These are phyloP conservation scores for Arctopsyche grandis DNA, from an alignment of 1,140 invertebrate genomes.

Conservation along the genomic window DNA sequence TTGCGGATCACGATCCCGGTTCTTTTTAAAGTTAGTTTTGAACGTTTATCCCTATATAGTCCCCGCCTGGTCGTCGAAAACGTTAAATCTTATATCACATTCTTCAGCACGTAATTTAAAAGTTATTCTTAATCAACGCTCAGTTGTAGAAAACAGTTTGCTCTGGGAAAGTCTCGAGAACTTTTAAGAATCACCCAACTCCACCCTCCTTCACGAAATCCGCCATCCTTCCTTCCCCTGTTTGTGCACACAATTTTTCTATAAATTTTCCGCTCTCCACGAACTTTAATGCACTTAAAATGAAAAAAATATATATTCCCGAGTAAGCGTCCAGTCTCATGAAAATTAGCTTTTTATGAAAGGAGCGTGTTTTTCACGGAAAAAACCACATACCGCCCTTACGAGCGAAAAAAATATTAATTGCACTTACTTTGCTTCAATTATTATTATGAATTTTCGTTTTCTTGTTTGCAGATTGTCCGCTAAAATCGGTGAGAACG, in stretches of 20 bases:
- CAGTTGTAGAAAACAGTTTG: conserved; percentile 37
- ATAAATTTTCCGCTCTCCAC: not conserved
- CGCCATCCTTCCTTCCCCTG: not conserved
- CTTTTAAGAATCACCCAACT: not conserved
- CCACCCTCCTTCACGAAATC: not conserved
- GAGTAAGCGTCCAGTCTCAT: not conserved
- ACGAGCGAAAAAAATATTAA: too few relatives aligned
- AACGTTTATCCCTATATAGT: too few relatives aligned
- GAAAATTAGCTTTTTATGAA: conserved; percentile 15
- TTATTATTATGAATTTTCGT: not conserved
- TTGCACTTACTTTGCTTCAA: too few relatives aligned
- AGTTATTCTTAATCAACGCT: conserved; percentile 40
- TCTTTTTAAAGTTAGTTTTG: too few relatives aligned
- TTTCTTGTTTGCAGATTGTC: conserved; percentile 2
- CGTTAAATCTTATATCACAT: conserved; percentile 29
- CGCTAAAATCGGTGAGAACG: not conserved
- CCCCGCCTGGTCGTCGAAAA: too few relatives aligned
- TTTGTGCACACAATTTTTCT: not conserved
- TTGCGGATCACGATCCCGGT: too few relatives aligned
- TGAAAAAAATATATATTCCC: too few relatives aligned
- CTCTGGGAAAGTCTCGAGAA: conserved; percentile 22
- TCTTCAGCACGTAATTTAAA: conserved; percentile 38
- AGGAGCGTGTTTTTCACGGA: too few relatives aligned
- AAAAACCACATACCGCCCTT: too few relatives aligned
- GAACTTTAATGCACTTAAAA: conserved; percentile 18